These are phyloP conservation scores for Trichogramma pretiosum DNA, from an alignment of 1,140 invertebrate genomes.

Conservation along the genomic window DNA sequence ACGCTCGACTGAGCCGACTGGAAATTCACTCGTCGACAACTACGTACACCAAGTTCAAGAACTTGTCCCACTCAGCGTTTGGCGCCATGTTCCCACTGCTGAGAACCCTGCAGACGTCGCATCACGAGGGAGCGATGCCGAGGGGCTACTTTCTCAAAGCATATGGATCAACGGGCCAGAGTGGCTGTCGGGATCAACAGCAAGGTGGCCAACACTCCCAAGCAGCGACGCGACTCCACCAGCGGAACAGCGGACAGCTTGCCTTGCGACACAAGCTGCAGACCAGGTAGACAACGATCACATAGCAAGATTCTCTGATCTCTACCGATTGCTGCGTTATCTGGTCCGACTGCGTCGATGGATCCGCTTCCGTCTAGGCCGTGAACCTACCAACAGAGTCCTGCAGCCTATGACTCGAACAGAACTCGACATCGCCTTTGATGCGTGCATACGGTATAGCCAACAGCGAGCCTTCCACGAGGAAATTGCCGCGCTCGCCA, in stretches of 20 bases:
- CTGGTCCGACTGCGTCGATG: background rate
- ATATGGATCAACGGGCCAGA: conserved; percentile 14
- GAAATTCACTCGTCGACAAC: background rate
- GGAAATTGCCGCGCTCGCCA: background rate
- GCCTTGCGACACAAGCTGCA: background rate
- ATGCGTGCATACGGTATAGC: background rate
- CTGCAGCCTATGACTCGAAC: background rate
- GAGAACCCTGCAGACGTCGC: conserved; percentile 28
- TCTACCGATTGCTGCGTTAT: background rate
- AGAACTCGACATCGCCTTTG: background rate
- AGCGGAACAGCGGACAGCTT: too few species aligned
- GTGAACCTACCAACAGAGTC: background rate
- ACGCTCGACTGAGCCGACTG: background rate
- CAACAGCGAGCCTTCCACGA: background rate
- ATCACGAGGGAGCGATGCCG: conserved; percentile 18
- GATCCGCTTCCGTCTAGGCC: background rate
- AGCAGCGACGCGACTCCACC: background rate
- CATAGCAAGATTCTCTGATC: background rate
- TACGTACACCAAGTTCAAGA: conserved; percentile 19
- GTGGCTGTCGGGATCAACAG: background rate
- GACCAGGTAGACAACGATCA: background rate
- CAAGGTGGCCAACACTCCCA: background rate
- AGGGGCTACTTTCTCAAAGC: background rate
- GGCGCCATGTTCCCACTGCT: conserved; percentile 20
- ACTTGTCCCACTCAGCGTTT: conserved; percentile 10